A percentile compares a stretch with the other conserved stretches of the same genome.
Evolutionary conservation across 2,888 invertebrate species (phyloP).

Genomic region (Oscheius sp.): DNA sequence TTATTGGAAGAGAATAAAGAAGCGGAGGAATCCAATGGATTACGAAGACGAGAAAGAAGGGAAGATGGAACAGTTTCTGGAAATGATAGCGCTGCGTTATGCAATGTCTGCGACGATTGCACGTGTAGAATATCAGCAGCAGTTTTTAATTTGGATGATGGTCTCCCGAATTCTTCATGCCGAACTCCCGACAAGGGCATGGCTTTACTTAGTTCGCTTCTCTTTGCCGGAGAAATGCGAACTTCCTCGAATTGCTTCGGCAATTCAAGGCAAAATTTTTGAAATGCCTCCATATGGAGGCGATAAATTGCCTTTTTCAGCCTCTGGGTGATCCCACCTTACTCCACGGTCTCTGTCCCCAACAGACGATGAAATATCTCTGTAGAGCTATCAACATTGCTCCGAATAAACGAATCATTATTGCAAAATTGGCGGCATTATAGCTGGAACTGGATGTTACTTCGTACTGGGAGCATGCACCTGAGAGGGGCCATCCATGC

Average conservation of each 20-base stretch:
- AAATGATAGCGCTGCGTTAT: no score
- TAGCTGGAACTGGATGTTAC: no score
- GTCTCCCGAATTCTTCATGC: no score
- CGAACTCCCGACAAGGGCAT: no score
- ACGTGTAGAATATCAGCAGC: no score
- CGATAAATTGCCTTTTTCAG: neutral
- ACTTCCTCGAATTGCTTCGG: no score
- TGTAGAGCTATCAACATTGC: slow-evolving; percentile 3
- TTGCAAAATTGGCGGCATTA: neutral
- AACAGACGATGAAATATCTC: neutral
- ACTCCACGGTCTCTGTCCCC: no score
- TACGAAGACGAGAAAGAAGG: neutral
- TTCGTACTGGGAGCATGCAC: neutral
- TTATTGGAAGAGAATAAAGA: neutral
- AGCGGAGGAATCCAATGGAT: neutral
- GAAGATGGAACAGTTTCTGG: neutral
- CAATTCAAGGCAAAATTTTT: no score
- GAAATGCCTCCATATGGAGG: no score
- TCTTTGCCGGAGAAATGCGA: no score
- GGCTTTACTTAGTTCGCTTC: no score
- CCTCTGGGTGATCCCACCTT: neutral
- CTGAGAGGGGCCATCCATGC: neutral
- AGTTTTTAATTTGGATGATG: no score
- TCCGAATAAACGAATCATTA: slow-evolving; percentile 6
- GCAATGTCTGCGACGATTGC: neutral